phyloP scores from a whole-genome alignment of 1,140 invertebrate species.

The Drosophila bifasciata region DNA sequence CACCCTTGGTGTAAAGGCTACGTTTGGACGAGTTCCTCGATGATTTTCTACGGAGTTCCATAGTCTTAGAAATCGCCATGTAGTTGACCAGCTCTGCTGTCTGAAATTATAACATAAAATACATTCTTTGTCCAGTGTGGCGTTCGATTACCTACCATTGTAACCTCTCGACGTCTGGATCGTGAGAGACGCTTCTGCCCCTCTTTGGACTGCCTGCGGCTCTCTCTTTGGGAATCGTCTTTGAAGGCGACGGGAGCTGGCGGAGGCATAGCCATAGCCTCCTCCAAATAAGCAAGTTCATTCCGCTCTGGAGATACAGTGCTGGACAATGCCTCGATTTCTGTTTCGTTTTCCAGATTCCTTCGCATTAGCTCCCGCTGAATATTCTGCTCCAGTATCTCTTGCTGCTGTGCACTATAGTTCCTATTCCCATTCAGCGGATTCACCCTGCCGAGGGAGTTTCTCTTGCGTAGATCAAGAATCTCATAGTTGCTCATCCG shows the following conservation, averaged over 20 bases:
- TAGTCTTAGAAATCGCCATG: constrained; percentile 25
- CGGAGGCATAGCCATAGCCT: background rate
- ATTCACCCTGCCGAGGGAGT: constrained; percentile 45
- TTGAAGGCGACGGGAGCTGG: background rate
- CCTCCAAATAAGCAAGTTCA: background rate
- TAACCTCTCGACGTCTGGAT: background rate
- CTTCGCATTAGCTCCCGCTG: constrained; percentile 55
- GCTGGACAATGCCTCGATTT: background rate
- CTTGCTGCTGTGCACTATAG: constrained; percentile 15
- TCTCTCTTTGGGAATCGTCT: background rate
- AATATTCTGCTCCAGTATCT: constrained; percentile 47
- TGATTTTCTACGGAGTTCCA: constrained; percentile 22
- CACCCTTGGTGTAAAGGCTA: constrained; percentile 62
- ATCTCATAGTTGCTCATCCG: constrained; percentile 71
- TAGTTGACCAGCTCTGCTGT: constrained; percentile 47
- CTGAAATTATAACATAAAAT: constrained; percentile 37
- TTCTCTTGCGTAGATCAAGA: constrained; percentile 73
- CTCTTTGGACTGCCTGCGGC: background rate
- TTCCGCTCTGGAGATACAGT: background rate
- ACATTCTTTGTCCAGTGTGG: background rate
- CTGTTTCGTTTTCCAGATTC: constrained; percentile 17
- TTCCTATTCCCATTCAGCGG: constrained; percentile 40
- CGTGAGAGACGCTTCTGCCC: background rate
- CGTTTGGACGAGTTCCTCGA: constrained; percentile 28
- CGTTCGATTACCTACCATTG: constrained; percentile 17